phyloP scores from a whole-genome alignment of 2,888 invertebrate genomes.

The Pachydiplax longipennis region DNA sequence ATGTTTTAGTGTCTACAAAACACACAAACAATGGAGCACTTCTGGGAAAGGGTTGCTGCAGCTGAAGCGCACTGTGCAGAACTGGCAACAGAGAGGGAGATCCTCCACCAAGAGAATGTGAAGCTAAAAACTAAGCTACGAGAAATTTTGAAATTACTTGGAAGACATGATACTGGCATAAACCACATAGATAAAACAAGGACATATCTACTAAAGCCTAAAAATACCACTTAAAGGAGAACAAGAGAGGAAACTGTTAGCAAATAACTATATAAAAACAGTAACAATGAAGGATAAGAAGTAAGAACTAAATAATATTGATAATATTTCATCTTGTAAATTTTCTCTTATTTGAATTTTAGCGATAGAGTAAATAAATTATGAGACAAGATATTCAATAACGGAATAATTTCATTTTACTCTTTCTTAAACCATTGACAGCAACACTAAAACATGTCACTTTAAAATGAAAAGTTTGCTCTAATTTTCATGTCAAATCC shows the following conservation, averaged over 20 bases:
- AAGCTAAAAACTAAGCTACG: background rate
- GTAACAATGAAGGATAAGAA: background rate
- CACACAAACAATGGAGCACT: background rate
- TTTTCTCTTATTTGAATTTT: too few species aligned
- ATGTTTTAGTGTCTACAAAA: background rate
- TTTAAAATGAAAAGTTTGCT: too few species aligned
- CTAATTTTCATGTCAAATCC: too few species aligned
- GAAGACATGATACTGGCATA: background rate
- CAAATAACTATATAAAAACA: background rate
- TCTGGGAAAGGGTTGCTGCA: conserved; percentile 14
- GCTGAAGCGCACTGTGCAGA: background rate
- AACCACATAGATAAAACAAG: background rate
- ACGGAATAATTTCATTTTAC: too few species aligned
- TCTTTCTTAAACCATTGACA: too few species aligned
- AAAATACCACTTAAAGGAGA: background rate
- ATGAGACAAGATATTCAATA: too few species aligned
- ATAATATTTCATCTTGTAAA: too few species aligned
- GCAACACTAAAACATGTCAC: too few species aligned
- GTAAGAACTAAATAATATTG: too few species aligned
- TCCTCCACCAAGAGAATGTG: background rate
- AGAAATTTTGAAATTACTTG: background rate
- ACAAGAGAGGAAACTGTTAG: background rate
- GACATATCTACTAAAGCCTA: background rate
- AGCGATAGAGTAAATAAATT: too few species aligned
- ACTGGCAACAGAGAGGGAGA: background rate